Conservation (phyloP, 2,888 invertebrate species). For the Clivina fossor region DNA sequence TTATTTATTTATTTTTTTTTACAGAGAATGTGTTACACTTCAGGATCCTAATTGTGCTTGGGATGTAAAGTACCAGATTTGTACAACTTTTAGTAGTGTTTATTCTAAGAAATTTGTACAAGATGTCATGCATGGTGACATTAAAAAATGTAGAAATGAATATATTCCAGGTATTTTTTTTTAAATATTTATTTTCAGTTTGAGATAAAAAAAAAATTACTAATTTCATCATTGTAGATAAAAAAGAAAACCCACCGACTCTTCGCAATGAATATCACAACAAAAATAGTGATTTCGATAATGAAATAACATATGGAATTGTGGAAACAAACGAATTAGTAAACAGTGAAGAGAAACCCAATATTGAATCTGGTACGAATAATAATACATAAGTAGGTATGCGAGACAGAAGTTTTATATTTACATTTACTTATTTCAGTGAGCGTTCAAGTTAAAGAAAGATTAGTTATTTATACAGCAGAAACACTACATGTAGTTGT, state of each 20-base stretch:
- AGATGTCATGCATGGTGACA: constrained; percentile 71
- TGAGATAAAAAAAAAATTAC: too few relatives aligned
- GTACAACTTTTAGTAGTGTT: constrained; percentile 54
- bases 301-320: constrained; percentile 67
- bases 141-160: constrained; percentile 55
- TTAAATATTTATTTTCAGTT: too few relatives aligned
- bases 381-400: too few relatives aligned
- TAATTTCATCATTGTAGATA: too few relatives aligned
- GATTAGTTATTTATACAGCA: constrained; percentile 73
- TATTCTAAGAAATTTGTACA: constrained; percentile 69
- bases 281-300: constrained; percentile 62
- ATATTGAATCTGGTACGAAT: constrained; percentile 44
- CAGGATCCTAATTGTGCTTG: constrained; percentile 99
- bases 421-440: constrained; percentile 17
- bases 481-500: constrained; percentile 80
- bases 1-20: constrained; percentile 50
- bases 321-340: constrained; percentile 66
- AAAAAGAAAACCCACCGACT: constrained; percentile 49
- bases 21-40: constrained; percentile 81
- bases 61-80: constrained; percentile 67
- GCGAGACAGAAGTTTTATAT: too few relatives aligned
- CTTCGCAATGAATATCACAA: constrained; percentile 58
- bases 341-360: constrained; percentile 53
- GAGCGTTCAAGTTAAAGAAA: constrained; percentile 50
- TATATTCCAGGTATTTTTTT: constrained; percentile 22